Conservation (phyloP, 2,113 vertebrate species). For the Alectura lathami region DNA sequence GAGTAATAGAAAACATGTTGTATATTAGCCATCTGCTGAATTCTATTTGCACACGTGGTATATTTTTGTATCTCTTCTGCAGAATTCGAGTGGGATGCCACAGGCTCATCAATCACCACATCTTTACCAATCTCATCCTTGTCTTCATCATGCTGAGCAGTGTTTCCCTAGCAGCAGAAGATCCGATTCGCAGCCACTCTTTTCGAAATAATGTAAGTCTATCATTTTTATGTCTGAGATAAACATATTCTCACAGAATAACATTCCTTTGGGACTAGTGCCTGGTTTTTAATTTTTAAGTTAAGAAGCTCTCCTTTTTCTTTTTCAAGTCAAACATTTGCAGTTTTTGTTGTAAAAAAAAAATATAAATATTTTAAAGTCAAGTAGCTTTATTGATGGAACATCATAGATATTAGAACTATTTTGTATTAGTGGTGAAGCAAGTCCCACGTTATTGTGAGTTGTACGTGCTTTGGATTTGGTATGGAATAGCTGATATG, state of each 20-base stretch:
- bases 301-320: not conserved
- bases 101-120: constrained; percentile 95
- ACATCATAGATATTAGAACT: not conserved
- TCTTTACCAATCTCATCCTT: constrained; percentile 98
- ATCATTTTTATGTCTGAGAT: constrained; percentile 5
- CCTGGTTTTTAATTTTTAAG: not conserved
- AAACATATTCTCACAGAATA: not conserved
- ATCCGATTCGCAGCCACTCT: constrained; percentile 95
- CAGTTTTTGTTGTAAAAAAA: not conserved
- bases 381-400: not conserved
- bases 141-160: constrained; percentile 99
- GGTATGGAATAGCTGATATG: not conserved
- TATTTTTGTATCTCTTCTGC: constrained; percentile 53
- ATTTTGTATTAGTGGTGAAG: not conserved
- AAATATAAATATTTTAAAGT: not conserved
- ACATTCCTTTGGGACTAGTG: not conserved
- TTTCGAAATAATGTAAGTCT: constrained; percentile 94
- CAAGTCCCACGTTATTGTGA: not conserved
- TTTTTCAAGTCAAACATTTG: not conserved
- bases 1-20: not conserved
- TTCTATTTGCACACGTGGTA: not conserved
- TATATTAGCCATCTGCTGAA: not conserved
- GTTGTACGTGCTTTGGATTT: not conserved
- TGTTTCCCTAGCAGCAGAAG: constrained; percentile 94
- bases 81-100: constrained; percentile 96